phyloP scores from a whole-genome alignment of 2,113 vertebrate species.

The Chiloscyllium plagiosum region DNA sequence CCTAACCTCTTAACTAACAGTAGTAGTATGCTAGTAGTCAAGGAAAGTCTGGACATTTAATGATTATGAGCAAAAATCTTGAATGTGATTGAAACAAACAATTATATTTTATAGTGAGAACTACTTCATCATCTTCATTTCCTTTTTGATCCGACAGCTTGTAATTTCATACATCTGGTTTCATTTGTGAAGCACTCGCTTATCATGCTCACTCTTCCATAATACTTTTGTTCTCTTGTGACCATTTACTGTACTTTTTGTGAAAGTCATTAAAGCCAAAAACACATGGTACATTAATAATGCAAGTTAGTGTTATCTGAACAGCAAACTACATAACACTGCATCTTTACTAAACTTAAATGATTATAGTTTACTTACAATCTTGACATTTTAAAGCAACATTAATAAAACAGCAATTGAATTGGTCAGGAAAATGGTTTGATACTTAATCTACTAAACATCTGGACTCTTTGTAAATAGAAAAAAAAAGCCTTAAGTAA shows the following conservation, averaged over 20 bases:
- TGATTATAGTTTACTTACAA: conserved; percentile 17
- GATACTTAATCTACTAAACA: conserved; percentile 21
- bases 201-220: conserved; percentile 59
- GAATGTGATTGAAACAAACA: conserved; percentile 71
- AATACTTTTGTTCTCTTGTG: conserved; percentile 54
- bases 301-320: conserved; percentile 17
- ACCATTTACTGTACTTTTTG: conserved; percentile 39
- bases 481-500: conserved; percentile 6
- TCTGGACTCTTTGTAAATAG: conserved; percentile 5
- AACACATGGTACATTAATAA: conserved; percentile 33
- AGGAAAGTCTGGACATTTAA: conserved; percentile 19
- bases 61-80: conserved; percentile 42
- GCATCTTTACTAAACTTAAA: conserved; percentile 12
- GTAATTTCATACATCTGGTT: conserved; percentile 96
- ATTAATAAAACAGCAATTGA: conserved; percentile 16
- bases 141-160: conserved; percentile 83
- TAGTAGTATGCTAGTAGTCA: background rate
- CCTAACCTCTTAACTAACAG: background rate
- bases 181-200: conserved; percentile 86
- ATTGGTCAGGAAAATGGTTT: conserved; percentile 11
- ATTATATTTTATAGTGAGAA: conserved; percentile 77
- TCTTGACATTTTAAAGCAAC: conserved; percentile 32
- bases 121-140: conserved; percentile 84
- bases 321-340: background rate
- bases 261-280: conserved; percentile 38